A percentile compares a stretch with the other conserved stretches of the same genome.
These are phyloP conservation scores for Nycticorax nycticorax DNA, from an alignment of 2,113 vertebrate genomes.

Conservation along the genomic window DNA sequence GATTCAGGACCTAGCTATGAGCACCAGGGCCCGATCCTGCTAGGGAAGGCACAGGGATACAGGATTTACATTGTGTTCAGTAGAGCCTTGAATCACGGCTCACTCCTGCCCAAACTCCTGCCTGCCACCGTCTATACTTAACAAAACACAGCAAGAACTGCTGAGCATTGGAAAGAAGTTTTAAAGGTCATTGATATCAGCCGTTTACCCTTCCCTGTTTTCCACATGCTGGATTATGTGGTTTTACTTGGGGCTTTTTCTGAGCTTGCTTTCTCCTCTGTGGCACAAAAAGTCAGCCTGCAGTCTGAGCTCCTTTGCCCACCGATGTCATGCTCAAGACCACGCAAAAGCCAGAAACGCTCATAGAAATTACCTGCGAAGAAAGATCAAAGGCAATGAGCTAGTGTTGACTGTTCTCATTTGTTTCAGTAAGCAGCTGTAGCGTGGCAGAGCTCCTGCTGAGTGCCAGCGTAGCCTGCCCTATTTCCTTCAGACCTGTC, in stretches of 20 bases:
- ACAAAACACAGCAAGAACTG: background rate
- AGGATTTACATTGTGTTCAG: background rate
- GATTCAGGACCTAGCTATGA: background rate
- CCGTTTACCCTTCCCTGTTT: background rate
- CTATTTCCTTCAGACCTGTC: background rate
- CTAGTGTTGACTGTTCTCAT: background rate
- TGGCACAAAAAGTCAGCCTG: background rate
- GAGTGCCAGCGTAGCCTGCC: background rate
- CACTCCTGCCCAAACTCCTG: background rate
- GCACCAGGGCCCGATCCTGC: background rate
- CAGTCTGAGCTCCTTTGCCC: background rate
- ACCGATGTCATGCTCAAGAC: background rate
- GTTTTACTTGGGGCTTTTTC: background rate
- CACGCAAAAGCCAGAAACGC: background rate
- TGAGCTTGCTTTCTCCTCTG: background rate
- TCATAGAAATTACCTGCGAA: background rate
- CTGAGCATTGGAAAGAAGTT: background rate
- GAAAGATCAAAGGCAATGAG: background rate
- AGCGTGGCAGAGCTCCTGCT: background rate
- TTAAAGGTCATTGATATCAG: conserved; percentile 8
- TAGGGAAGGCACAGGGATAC: background rate
- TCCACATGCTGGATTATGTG: background rate
- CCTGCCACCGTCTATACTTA: background rate
- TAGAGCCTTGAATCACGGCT: background rate
- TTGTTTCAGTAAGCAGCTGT: background rate